Evolutionary conservation across 2,113 vertebrate species (phyloP).

Genomic region (Ancistrus triradiatus): DNA sequence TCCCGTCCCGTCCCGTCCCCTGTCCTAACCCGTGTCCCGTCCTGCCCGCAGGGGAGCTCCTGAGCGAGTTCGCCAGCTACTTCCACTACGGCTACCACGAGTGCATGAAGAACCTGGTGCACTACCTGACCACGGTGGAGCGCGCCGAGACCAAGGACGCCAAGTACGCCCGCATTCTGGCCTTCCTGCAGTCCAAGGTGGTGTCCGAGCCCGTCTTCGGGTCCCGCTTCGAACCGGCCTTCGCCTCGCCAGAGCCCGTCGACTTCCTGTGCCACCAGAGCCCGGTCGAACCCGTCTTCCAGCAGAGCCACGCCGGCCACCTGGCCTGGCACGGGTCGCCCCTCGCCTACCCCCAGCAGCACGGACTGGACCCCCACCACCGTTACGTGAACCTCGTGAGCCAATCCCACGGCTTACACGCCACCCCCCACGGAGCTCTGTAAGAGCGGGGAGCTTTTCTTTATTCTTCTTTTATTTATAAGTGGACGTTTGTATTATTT

Average conservation of each 20-base stretch:
- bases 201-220: conserved; percentile 80
- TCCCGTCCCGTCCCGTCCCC: too few relatives aligned
- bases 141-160: conserved; percentile 94
- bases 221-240: conserved; percentile 55
- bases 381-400: conserved; percentile 90
- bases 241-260: conserved; percentile 66
- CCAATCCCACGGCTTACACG: conserved; percentile 83
- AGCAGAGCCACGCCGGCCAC: conserved; percentile 71
- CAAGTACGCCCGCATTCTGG: conserved; percentile 92
- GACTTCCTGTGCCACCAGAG: conserved; percentile 78
- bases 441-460: conserved; percentile 68
- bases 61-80: conserved; percentile 97
- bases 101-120: conserved; percentile 97
- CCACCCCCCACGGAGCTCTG: conserved; percentile 80
- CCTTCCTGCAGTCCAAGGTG: conserved; percentile 91
- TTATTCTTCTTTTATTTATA: conserved; percentile 63
- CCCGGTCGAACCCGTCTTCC: conserved; percentile 77
- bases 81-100: conserved; percentile 98
- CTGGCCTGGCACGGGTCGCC: conserved; percentile 80
- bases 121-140: conserved; percentile 95
- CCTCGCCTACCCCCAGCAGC: conserved; percentile 83
- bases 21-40: neutral
- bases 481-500: conserved; percentile 21
- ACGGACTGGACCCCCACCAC: conserved; percentile 86
- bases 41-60: conserved; percentile 75